These are phyloP conservation scores for Ornithorhynchus anatinus DNA, from an alignment of 2,113 vertebrate genomes.

Conservation along the genomic window DNA sequence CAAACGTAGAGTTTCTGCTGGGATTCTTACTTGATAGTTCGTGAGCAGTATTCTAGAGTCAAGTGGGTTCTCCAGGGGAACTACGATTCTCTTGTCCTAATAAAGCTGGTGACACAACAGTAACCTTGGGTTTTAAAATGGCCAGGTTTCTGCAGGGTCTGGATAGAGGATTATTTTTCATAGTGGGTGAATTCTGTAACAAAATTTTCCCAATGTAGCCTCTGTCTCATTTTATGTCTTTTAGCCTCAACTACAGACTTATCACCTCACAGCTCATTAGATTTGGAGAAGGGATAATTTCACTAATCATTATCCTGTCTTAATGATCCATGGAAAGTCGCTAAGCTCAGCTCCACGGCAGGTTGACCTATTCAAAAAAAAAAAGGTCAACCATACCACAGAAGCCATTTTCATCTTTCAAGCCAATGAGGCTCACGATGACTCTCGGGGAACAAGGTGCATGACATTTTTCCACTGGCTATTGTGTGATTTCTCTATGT, in stretches of 20 bases:
- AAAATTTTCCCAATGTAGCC: conserved; percentile 18
- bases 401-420: not conserved
- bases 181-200: not conserved
- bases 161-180: not conserved
- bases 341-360: conserved; percentile 42
- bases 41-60: too few relatives aligned
- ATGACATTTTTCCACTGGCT: not conserved
- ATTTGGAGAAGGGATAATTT: conserved; percentile 53
- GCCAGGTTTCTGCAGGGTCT: not conserved
- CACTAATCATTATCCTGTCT: conserved; percentile 52
- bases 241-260: conserved; percentile 33
- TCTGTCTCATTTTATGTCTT: conserved; percentile 23
- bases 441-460: not conserved
- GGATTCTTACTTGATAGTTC: too few relatives aligned
- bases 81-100: not conserved
- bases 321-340: conserved; percentile 60
- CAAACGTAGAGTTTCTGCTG: too few relatives aligned
- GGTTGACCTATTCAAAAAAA: conserved; percentile 7
- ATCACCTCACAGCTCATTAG: conserved; percentile 62
- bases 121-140: not conserved
- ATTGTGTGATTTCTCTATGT: not conserved
- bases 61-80: too few relatives aligned
- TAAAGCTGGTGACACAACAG: not conserved
- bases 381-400: not conserved
- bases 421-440: not conserved